Base-by-base conservation (phyloP, 1,140 invertebrate genomes). In the Bombus difficillimus region DNA sequence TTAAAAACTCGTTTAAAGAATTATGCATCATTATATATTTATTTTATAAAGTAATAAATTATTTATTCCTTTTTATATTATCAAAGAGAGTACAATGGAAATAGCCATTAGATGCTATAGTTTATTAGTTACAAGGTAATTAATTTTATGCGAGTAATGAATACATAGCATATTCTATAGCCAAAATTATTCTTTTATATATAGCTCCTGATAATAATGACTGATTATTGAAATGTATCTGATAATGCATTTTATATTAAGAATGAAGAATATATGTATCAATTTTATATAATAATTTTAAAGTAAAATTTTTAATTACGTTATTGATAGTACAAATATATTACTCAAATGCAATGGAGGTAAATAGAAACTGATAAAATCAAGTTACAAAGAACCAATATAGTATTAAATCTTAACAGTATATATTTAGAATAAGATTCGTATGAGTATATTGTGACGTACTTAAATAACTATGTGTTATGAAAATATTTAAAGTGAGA, bases 31-130 rank as follows among this genome's bases (percentile, higher is more conserved):
- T 32, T 18, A 66, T 37, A n/a, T 64, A 79, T 79, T 37, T 72
- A 81, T 85, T 81, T 73, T 57, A 74, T 28, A 66, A 3, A 15
- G 34, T 74, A 37, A n/a, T 1, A 37, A 28, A 59, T 43, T 80
- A 79, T 72, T 85, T 80, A 80, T 85, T 72, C 22, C 13, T 47
- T 43, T 62, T 53, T 32, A 72, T 12, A 68, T n/a, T 74, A 53
- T 71, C 83, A 81, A 81, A 81, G 78, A 85, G 59, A 85, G 28
- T 81, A 85, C 64, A 83, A 69, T 66, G 18, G 68, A 57, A 41
- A 12, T 74, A 68, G 32, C 18, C 34, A 59, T 25, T 66, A 34
- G 34, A 32, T 53, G 59, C 59, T 39, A 74, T 81, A 64, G 74
- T 68, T 85, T 74, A 66, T 39, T 37, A 39, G 10, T 32, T 37